A percentile compares a stretch with the other conserved stretches of the same genome.
Evolutionary conservation across 2,797 vertebrate genomes (phyloP).

Genomic region (Coendou prehensilis): DNA sequence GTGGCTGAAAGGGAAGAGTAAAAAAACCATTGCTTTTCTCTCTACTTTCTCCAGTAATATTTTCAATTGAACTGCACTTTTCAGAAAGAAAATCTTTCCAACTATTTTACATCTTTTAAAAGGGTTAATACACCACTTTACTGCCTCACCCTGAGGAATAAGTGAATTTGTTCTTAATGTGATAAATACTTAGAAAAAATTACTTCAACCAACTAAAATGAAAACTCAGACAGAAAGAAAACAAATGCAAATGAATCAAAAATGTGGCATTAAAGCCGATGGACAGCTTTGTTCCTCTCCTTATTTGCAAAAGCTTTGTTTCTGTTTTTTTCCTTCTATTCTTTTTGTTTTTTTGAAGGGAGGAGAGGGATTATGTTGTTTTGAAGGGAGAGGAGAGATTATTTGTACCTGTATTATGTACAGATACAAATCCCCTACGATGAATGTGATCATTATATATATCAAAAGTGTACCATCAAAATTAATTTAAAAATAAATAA

Average conservation of each 20-base stretch:
- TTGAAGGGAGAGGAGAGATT: too few species aligned
- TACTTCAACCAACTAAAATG: not conserved
- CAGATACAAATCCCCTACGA: not conserved
- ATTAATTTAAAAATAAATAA: not conserved
- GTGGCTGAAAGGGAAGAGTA: constrained; percentile 68
- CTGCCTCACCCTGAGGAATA: not conserved
- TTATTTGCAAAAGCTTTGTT: not conserved
- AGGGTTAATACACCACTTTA: not conserved
- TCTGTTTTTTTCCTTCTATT: not conserved
- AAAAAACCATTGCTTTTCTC: constrained; percentile 54
- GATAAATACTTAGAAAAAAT: constrained; percentile 18
- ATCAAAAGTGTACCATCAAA: not conserved
- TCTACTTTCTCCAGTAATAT: constrained; percentile 33
- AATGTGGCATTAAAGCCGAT: not conserved
- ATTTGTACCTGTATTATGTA: not conserved
- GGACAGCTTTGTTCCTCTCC: not conserved
- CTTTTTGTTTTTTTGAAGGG: not conserved
- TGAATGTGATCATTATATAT: not conserved
- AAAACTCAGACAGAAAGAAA: constrained; percentile 22
- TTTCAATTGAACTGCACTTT: constrained; percentile 64
- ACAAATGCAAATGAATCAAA: constrained; percentile 26
- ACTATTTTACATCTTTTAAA: constrained; percentile 65
- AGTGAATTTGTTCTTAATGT: constrained; percentile 39
- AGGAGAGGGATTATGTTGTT: not conserved
- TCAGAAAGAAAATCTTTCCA: constrained; percentile 59